A percentile compares a stretch with the other conserved stretches of the same genome.
Evolutionary conservation across 2,797 vertebrate species (phyloP).

Genomic region (Gastrophryne carolinensis): DNA sequence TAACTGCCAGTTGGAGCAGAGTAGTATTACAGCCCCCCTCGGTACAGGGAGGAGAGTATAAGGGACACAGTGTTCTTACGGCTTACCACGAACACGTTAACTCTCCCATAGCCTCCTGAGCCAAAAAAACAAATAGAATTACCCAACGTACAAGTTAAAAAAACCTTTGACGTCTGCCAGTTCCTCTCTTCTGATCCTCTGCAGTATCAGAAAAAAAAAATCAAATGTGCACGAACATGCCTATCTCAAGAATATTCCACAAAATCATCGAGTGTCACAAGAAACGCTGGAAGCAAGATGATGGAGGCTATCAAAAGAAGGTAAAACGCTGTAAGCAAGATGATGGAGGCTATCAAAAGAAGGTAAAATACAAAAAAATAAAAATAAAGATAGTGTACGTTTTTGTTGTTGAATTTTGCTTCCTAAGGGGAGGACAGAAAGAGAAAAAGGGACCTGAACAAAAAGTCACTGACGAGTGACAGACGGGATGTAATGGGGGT

Average conservation of each 20-base stretch:
- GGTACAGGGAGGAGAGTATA: not conserved
- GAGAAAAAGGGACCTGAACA: not conserved
- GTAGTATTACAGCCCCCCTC: not conserved
- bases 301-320: not conserved
- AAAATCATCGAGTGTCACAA: not conserved
- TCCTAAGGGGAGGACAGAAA: not conserved
- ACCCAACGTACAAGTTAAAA: constrained; percentile 19
- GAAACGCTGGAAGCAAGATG: not conserved
- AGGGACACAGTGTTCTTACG: not conserved
- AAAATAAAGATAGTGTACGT: not conserved
- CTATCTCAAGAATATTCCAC: not conserved
- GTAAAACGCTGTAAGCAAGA: not conserved
- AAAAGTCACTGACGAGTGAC: constrained; percentile 1
- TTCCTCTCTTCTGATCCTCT: constrained; percentile 24
- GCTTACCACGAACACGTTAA: not conserved
- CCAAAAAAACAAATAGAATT: not conserved
- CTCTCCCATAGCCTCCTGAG: constrained; percentile 9
- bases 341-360: not conserved
- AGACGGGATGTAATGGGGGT: constrained; percentile 12
- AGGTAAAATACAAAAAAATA: not conserved
- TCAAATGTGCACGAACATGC: not conserved
- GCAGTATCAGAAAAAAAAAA: constrained; percentile 1
- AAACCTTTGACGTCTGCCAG: constrained; percentile 42
- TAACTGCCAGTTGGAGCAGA: not conserved
- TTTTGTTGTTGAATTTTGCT: not conserved